Evolutionary conservation across 2,113 vertebrate genomes (phyloP).

Genomic region (Halcyon senegalensis): DNA sequence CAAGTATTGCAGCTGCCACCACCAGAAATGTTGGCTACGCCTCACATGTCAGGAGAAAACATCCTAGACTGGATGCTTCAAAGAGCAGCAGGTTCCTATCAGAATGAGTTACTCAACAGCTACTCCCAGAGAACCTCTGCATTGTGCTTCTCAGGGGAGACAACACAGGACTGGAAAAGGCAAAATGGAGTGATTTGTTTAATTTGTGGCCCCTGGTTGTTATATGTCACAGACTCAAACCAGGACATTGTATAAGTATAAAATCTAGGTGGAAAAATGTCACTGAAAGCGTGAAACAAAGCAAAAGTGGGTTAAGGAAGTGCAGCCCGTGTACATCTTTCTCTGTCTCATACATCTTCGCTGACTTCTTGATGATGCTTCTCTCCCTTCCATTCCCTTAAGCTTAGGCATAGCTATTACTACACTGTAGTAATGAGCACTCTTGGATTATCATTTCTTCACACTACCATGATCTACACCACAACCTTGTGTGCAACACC

Average conservation of each 20-base stretch:
- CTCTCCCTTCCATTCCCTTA: background rate
- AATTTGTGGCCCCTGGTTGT: background rate
- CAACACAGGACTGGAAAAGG: background rate
- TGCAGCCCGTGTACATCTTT: background rate
- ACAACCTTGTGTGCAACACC: background rate
- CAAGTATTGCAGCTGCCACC: background rate
- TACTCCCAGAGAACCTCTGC: background rate
- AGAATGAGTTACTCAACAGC: background rate
- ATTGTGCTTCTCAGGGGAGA: fast-evolving
- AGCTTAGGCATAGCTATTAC: background rate
- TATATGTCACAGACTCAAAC: background rate
- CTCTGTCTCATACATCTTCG: background rate
- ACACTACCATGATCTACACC: background rate
- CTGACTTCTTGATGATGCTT: fast-evolving
- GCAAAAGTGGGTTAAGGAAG: background rate
- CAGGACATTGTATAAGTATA: background rate
- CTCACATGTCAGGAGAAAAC: background rate
- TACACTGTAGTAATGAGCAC: background rate
- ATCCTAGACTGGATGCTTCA: background rate
- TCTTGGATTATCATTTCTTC: background rate
- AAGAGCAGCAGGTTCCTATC: background rate
- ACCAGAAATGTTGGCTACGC: background rate
- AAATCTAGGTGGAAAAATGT: background rate
- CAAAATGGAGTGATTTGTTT: background rate
- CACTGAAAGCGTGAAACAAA: background rate